Percentiles rank a stretch among this genome's conserved stretches.
These are phyloP conservation scores for Glossophaga mutica DNA, from an alignment of 2,797 vertebrate species.

Conservation along the genomic window DNA sequence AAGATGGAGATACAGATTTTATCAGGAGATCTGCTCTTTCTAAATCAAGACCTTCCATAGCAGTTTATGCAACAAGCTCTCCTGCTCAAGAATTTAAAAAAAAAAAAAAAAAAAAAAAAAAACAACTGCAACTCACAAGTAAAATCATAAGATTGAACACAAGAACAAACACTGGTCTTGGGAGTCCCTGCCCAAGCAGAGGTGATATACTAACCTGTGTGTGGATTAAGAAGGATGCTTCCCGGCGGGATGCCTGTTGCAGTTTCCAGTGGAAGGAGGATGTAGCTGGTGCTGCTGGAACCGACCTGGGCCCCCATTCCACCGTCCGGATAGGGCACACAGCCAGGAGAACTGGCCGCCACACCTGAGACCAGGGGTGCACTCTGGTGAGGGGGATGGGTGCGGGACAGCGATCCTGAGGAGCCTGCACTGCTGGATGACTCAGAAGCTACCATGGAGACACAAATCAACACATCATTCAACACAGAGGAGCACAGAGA, in stretches of 20 bases:
- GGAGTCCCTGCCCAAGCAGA: not conserved
- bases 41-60: not conserved
- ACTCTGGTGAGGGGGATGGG: slow-evolving; percentile 87
- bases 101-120: no score
- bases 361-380: slow-evolving; percentile 78
- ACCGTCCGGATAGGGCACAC: slow-evolving; percentile 83
- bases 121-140: not conserved
- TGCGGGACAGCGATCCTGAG: slow-evolving; percentile 87
- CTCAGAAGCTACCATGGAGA: slow-evolving; percentile 82
- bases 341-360: slow-evolving; percentile 77
- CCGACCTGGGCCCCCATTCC: slow-evolving; percentile 82
- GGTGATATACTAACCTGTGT: slow-evolving; percentile 86
- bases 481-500: not conserved
- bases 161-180: not conserved
- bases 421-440: slow-evolving; percentile 88
- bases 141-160: not conserved
- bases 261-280: slow-evolving; percentile 90
- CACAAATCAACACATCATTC: not conserved
- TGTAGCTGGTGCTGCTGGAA: slow-evolving; percentile 87
- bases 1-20: not conserved
- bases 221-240: slow-evolving; percentile 95
- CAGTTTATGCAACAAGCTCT: not conserved
- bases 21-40: not conserved
- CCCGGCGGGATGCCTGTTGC: slow-evolving; percentile 91
- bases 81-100: not conserved